Base-by-base conservation (phyloP, 1,140 invertebrate genomes). In the Bombus huntii region DNA sequence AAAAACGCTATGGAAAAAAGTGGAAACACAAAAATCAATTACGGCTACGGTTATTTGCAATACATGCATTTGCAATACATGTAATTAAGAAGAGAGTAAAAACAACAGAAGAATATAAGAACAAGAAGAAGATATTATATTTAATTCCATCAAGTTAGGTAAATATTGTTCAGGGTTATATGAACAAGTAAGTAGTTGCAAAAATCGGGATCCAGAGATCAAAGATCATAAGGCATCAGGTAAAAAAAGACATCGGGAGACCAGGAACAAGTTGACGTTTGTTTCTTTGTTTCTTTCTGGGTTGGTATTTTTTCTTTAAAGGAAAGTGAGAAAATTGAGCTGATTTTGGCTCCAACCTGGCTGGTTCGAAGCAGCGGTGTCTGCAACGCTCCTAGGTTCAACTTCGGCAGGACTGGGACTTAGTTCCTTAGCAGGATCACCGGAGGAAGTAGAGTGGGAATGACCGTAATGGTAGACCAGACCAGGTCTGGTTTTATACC, bases 381-480 rank as follows among this genome's bases (percentile, higher is more conserved):
- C 95, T 93, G 95, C 95, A 93, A 94, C 93, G 92, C 95, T 95
- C 93, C 94, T 94, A 93, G 95, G 94, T 94, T 95, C 95, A 94
- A 93, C 89, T 90, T 95, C 95, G 92, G 93, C 94, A 94, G 95
- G 94, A 95, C 94, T 94, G 94, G 94, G 94, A 95, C 94, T 95
- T 95, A 94, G 94, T 95, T 95, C 95, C 95, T 95, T 94, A 95
- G 94, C 95, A 95, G 94, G 95, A 95, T 95, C 95, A 95, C 95
- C 95, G 92, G 95, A 95, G 95, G 95, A 95, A 95, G 94, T 95
- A 95, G 95, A 95, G 96, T 99, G 99, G 92, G 98, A 98, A 96
- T 99, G 98, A 94, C 97, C 97, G 96, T 98, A 98, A 97, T 99
- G 99, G 96, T 99, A 99, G 91, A 98, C 98, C 92, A 99, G 96